Percentiles rank a stretch among this genome's conserved stretches.
phyloP scores from a whole-genome alignment of 2,888 invertebrate species.

The Eristalis arbustorum region DNA sequence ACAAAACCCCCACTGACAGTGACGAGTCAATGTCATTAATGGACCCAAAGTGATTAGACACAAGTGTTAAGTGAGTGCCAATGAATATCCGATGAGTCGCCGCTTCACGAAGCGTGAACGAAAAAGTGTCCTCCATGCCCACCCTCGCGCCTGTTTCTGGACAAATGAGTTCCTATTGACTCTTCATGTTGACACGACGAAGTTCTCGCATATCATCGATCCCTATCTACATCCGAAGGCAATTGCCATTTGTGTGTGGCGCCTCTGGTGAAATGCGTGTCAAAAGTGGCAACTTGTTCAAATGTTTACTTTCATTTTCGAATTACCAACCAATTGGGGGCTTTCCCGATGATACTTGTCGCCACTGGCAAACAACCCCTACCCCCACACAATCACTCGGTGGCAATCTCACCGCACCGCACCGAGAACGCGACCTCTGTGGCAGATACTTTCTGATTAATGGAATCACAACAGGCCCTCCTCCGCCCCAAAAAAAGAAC shows the following conservation, averaged over 20 bases:
- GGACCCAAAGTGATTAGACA: not conserved
- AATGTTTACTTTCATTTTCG: not conserved
- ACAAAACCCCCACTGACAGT: not conserved
- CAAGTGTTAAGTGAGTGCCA: not conserved
- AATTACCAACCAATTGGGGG: not conserved
- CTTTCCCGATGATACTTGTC: too few species aligned
- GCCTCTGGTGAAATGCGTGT: not conserved
- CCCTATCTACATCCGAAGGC: not conserved
- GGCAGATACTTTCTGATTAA: not conserved
- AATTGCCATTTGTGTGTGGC: not conserved
- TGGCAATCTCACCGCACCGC: not conserved
- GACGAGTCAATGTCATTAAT: not conserved
- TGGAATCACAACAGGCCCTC: not conserved
- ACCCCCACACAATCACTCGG: not conserved
- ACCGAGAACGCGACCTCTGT: not conserved
- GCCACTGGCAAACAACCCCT: not conserved
- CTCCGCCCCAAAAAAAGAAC: not conserved
- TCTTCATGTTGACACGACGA: not conserved
- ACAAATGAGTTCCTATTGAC: not conserved
- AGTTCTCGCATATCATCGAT: not conserved
- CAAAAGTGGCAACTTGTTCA: not conserved
- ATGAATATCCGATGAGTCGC: not conserved
- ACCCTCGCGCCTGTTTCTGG: not conserved
- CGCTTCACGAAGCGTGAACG: not conserved
- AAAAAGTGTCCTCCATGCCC: too few species aligned